Base-by-base conservation (phyloP, 2,113 vertebrate species). In the Paraplagusia blochii region DNA sequence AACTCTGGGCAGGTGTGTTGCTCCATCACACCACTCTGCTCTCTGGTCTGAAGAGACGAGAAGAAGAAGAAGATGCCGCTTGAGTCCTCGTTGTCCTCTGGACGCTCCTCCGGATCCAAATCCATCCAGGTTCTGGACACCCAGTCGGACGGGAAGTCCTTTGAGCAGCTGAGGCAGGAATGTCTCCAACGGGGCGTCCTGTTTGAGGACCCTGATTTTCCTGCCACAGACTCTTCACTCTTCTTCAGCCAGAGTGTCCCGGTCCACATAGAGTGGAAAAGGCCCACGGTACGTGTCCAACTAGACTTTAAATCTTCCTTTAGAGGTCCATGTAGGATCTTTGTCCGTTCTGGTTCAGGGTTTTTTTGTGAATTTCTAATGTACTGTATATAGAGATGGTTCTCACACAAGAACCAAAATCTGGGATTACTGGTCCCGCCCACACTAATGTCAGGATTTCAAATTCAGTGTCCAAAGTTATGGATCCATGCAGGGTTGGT, bases 171-270 rank as follows among this genome's bases (percentile, higher is more conserved):
- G 67, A 87, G 87, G 58, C 80, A 55, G n/a, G 89, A 90, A 3
- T 97, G 94, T 58, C 85, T 94, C 44, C 29, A 53, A 42, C 85
- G 14, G 1, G 86, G 90, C 0, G 46, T 72, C 16, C 88, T 99
- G 71, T 98, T 97, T 0, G 92, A 98, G 81, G 95, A 98, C 13
- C 53, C 77, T 0, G 94, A 98, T 76, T 98, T 98, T 57, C 94
- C 94, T 0, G 92, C 95, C 29, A 36, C 4, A 0, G 88, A 81
- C 19, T 62, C 87, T 0, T 93, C 95, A 0, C 92, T 98, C 17
- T 98, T 93, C 91, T 98, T 79, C 89, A 95, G 91, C 2, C 74
- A 98, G 79, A 90, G 81, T 1, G 90, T 92, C 1, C 90, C 89
- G 0, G 44, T 96, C 29, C 72, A 90, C 22, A 92, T 98, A 33